Base-by-base conservation (phyloP, 1,140 invertebrate species). In the Sycophaga agraensis region DNA sequence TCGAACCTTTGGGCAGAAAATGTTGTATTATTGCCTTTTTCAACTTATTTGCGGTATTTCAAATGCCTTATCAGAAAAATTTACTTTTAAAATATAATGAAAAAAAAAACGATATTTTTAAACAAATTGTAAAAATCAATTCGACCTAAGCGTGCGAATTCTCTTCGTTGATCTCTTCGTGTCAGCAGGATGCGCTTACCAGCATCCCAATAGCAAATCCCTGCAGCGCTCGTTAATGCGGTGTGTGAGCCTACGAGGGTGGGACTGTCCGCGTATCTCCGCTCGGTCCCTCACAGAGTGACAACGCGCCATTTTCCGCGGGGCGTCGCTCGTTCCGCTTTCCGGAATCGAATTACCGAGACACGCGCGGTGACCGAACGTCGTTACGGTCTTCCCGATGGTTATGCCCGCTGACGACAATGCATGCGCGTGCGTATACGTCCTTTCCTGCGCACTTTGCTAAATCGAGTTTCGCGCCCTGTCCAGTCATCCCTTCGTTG, bases 261-360 rank as follows among this genome's bases (percentile, higher is more conserved):
- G n/a, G n/a, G n/a, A n/a, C n/a, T n/a, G 28, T 11, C 28, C 26
- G 46, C 46, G 24, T 34, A 34, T 49, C n/a, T n/a, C n/a, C n/a
- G n/a, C n/a, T n/a, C n/a, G n/a, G n/a, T n/a, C n/a, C n/a, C n/a
- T n/a, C n/a, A n/a, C n/a, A n/a, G n/a, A n/a, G n/a, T n/a, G n/a
- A n/a, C n/a, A n/a, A 50, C 16, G 40, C 39, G 48, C 17, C 37
- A 35, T 59, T 51, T 51, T 59, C 37, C 48, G 21, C 26, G 39
- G 34, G 14, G n/a, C 50, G 50, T 26, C 14, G 16, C 42, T 54
- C 35, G 45, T 45, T 45, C 57, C 37, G 46, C 19, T 42, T 40
- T 62, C 43, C 51, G 16, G 26, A 62, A 55, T 62, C 43, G 51
- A 62, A 49, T 62, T 62, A 55, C 26, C 22, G 22, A 24, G 17